Evolutionary conservation across 2,888 invertebrate species (phyloP).

Genomic region (Bombylius discolor): DNA sequence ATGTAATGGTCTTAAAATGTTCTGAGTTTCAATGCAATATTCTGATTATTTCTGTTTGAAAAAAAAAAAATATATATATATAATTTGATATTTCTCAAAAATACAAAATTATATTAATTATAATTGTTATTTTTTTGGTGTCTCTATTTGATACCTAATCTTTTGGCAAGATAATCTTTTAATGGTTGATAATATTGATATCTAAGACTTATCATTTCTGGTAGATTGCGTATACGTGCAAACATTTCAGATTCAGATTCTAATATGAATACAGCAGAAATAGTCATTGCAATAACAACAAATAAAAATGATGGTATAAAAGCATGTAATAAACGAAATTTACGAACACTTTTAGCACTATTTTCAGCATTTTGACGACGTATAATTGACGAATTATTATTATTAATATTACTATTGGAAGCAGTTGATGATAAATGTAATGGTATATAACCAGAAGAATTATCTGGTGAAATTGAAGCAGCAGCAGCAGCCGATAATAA

Average conservation of each 20-base stretch:
- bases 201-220: conserved; percentile 61
- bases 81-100: too few relatives aligned
- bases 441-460: not conserved
- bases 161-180: conserved; percentile 51
- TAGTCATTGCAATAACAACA: conserved; percentile 53
- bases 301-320: conserved; percentile 68
- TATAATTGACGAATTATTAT: conserved; percentile 9
- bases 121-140: too few relatives aligned
- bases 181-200: conserved; percentile 74
- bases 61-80: too few relatives aligned
- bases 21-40: too few relatives aligned
- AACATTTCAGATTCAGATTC: conserved; percentile 67
- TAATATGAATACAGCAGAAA: conserved; percentile 57
- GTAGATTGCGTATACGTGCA: conserved; percentile 54
- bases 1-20: too few relatives aligned
- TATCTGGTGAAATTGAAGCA: too few relatives aligned
- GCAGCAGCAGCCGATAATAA: not conserved
- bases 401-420: not conserved
- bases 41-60: too few relatives aligned
- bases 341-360: conserved; percentile 34
- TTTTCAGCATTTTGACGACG: conserved; percentile 21
- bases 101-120: too few relatives aligned
- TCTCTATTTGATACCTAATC: conserved; percentile 7
- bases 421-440: conserved; percentile 2
- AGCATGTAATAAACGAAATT: conserved; percentile 53